Base-by-base conservation (phyloP, 2,888 invertebrate genomes). In the Brenthis hecate region DNA sequence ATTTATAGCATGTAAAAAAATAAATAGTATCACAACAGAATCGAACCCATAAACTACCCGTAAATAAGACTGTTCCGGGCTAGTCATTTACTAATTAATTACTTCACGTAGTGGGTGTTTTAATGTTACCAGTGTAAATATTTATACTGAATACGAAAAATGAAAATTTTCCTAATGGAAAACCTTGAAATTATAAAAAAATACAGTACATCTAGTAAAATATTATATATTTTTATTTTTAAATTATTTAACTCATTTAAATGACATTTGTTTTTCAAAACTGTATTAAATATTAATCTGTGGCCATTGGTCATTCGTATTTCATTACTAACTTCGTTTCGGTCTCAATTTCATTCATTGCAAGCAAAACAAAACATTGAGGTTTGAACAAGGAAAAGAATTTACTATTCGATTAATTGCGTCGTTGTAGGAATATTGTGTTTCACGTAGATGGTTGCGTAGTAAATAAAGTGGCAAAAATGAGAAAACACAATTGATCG, bases 291-390 rank as follows among this genome's bases (percentile, higher is more conserved):
- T 19, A 19, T 19, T 43, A 43, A 13, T 14, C 53, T 62, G 43
- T 62, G 43, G 8, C 51, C 14, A n/a, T 53, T 53, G 19, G 5
- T 6, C 14, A n/a, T 23, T 54, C 53, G 61, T 16, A 61, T 14
- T 56, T 43, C 36, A 11, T 11, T 43, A 11, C 62, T 53, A 62
- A 62, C 62, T 62, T 62, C 62, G 19, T 14, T 53, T 36, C 32
- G 16, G 16, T 62, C 43, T 28, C 65, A 43, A 65, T 51, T 43
- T 51, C 50, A 65, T 57, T 65, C 56, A 43, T 36, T 50, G 43
- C 32, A 62, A 36, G 32, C 47, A 63, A 75, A 76, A 79, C 77
- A 66, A 72, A 72, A 61, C 53, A 65, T 36, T 53, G n/a, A n/a
- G n/a, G n/a, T n/a, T n/a, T n/a, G 23, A 70, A 70, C 55, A 51